Evolutionary conservation across 2,113 vertebrate species (phyloP), one percentile per base, ranked within the genome.

Genomic region (Albula goreensis): DNA sequence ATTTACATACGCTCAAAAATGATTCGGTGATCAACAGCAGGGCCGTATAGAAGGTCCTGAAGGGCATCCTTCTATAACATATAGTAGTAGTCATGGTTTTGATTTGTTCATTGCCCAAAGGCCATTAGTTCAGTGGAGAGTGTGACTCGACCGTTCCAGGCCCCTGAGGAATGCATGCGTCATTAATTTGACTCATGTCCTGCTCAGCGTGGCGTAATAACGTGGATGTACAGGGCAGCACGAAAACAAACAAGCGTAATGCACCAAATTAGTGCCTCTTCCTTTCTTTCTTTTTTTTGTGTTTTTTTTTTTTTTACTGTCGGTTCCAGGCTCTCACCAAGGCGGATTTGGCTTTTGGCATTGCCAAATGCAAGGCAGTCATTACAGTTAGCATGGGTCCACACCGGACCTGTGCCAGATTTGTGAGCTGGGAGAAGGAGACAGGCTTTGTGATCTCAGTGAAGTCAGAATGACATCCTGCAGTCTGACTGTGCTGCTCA

Each of bases 131-230:
- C 22, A 74, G 70, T 10, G n/a, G n/a, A 74, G 70, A 31, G 70
- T 31, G 2, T 31, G 70, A 10, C 70, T 8, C n/a, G 2, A n/a
- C 70, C 31, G 22, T 31, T 31, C 22, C n/a, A 7, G 22, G 22
- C 70, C 70, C 70, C 70, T 74, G 17, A 31, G 70, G 70, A 80
- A 50, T 80, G 41, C 50, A 80, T 19, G 50, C 11, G 78, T 80
- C 78, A 50, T 80, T 80, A 80, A 80, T 80, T 80, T 50, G 78
- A 80, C 78, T 80, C 78, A 48, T 80, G 48, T 41, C 50, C 78
- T 50, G 15, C 50, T 80, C 78, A 80, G 50, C 25, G 10, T 48
- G 13, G 41, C 17, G 78, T 80, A 50, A 79, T 49, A 79, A 78
- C 41, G 31, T 19, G 78, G 50, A 50, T 50, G 50, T 17, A 50